These are phyloP conservation scores for Himalopsyche japonica DNA, from an alignment of 2,888 invertebrate species.

Conservation along the genomic window DNA sequence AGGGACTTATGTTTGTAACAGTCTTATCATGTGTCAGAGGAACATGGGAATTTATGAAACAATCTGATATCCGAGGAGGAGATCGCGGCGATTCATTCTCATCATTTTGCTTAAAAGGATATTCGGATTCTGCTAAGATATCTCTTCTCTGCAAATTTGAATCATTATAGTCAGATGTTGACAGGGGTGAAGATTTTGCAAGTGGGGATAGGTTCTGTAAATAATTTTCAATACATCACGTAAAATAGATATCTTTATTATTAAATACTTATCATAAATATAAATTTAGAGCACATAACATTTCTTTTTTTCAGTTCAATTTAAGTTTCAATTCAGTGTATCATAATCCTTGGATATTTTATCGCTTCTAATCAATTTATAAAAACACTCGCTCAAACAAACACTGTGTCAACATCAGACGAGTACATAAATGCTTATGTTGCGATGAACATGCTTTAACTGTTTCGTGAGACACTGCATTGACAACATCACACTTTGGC, in stretches of 20 bases:
- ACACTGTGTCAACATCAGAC: no score
- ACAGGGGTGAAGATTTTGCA: background rate
- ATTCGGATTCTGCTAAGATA: background rate
- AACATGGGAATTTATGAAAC: background rate
- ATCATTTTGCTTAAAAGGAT: background rate
- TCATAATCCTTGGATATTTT: no score
- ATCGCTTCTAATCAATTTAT: no score
- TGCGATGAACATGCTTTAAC: no score
- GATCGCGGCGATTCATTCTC: background rate
- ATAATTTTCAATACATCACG: background rate
- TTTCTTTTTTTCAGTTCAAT: no score
- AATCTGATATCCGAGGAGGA: background rate
- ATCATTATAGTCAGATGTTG: background rate
- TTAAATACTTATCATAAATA: background rate
- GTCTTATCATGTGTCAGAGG: conserved; percentile 36
- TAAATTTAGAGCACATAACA: background rate
- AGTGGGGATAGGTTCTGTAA: background rate
- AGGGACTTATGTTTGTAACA: background rate
- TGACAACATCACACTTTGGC: no score
- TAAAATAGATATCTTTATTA: background rate
- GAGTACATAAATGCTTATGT: no score
- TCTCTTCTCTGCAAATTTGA: background rate
- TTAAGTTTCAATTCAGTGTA: no score
- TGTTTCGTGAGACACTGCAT: no score
- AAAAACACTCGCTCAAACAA: no score